A percentile compares a stretch with the other conserved stretches of the same genome.
Conservation (phyloP, 2,888 invertebrate species). For the Mythimna lalbum region DNA sequence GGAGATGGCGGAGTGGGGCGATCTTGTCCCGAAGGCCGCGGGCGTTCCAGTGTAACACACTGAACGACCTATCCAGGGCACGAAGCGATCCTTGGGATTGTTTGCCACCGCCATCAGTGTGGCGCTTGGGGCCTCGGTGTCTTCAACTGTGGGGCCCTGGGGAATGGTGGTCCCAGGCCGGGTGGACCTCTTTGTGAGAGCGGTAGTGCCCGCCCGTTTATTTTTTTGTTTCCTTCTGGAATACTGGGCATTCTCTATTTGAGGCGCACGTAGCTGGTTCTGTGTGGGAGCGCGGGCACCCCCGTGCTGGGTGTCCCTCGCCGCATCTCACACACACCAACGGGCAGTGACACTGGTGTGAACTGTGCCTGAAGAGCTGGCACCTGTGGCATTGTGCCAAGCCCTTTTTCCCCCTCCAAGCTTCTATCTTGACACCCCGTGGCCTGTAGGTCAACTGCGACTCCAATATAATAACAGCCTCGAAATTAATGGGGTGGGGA, state of each 20-base stretch:
- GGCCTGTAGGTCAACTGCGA: too few species aligned
- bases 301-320: constrained; percentile 17
- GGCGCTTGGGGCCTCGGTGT: too few species aligned
- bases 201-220: too few species aligned
- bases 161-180: too few species aligned
- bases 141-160: too few species aligned
- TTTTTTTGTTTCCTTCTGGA: too few species aligned
- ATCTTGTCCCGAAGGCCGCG: not conserved
- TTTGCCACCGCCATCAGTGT: too few species aligned
- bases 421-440: constrained; percentile 48
- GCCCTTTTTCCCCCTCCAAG: constrained; percentile 49
- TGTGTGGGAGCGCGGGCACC: constrained; percentile 29
- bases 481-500: too few species aligned
- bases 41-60: not conserved
- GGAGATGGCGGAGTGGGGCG: not conserved
- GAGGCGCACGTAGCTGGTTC: not conserved
- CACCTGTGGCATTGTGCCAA: constrained; percentile 60
- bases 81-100: not conserved
- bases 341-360: not conserved
- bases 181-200: too few species aligned
- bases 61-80: not conserved
- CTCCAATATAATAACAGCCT: too few species aligned
- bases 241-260: too few species aligned
- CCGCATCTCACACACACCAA: constrained; percentile 39
- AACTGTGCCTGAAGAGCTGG: constrained; percentile 53